A percentile compares a stretch with the other conserved stretches of the same genome.
These are phyloP conservation scores for Aphidius gifuensis DNA, from an alignment of 1,140 invertebrate genomes.

Conservation along the genomic window DNA sequence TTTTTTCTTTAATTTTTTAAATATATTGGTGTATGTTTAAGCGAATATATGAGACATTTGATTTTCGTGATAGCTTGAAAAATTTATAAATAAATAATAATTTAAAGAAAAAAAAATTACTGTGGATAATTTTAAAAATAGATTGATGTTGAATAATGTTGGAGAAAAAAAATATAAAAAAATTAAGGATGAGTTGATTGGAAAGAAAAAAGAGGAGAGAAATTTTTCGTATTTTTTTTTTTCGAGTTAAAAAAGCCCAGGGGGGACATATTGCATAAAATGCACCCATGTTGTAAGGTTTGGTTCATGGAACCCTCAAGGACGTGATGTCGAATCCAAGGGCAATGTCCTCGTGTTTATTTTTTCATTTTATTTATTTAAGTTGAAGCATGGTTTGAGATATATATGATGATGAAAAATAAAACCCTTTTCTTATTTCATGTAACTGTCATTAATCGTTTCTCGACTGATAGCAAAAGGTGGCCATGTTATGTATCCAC, in stretches of 20 bases:
- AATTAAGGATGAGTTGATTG: background rate
- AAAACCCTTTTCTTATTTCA: constrained; percentile 30
- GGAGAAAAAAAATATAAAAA: constrained; percentile 7
- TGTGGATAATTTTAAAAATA: constrained; percentile 18
- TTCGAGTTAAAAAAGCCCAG: constrained; percentile 12
- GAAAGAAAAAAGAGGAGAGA: constrained; percentile 16
- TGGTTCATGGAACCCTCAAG: constrained; percentile 40
- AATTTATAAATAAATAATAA: no score
- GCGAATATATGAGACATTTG: no score
- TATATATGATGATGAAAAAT: no score
- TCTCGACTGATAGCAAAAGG: background rate
- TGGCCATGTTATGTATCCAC: no score
- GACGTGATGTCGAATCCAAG: constrained; percentile 48
- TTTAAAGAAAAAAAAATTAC: no score
- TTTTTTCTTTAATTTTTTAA: constrained; percentile 2
- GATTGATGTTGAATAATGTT: constrained; percentile 11
- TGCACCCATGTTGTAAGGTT: constrained; percentile 41
- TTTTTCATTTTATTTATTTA: constrained; percentile 28
- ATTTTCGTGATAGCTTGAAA: no score
- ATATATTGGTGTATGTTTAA: constrained; percentile 9
- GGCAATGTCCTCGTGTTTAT: constrained; percentile 43
- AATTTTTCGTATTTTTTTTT: background rate
- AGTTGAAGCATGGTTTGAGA: background rate
- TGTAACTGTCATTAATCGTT: constrained; percentile 49
- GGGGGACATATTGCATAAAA: constrained; percentile 48